phyloP scores from a whole-genome alignment of 2,113 vertebrate genomes.

The Pseudorasbora parva region DNA sequence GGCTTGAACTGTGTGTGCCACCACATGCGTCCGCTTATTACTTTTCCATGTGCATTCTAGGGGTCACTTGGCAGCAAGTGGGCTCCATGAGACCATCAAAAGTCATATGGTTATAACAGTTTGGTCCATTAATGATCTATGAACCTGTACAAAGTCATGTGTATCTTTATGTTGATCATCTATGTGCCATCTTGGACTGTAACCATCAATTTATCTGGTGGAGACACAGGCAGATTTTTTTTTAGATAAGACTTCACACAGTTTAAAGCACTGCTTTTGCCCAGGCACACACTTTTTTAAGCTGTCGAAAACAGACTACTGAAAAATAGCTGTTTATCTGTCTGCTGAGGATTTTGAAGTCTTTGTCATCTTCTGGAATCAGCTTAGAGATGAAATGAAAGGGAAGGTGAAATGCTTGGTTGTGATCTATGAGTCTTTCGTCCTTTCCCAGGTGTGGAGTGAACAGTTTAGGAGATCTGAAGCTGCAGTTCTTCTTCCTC shows the following conservation, averaged over 20 bases:
- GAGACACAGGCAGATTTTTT: conserved; percentile 4
- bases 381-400: conserved; percentile 26
- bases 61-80: conserved; percentile 1
- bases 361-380: background rate
- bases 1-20: background rate
- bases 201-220: background rate
- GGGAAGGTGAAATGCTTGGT: conserved; percentile 27
- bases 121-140: background rate
- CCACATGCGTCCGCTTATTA: background rate
- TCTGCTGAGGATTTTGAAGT: background rate
- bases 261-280: background rate
- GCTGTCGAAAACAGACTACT: background rate
- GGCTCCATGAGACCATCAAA: background rate
- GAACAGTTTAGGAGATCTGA: conserved; percentile 82
- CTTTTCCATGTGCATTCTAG: background rate
- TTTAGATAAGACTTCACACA: background rate
- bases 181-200: conserved; percentile 30
- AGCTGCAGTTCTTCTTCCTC: conserved; percentile 91
- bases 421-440: conserved; percentile 2
- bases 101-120: background rate
- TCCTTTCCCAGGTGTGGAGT: background rate
- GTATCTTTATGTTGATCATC: background rate
- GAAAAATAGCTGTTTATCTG: conserved; percentile 15
- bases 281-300: conserved; percentile 10
- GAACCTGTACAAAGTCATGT: background rate